phyloP scores from a whole-genome alignment of 2,113 vertebrate species.

The Toxotes jaculatrix region DNA sequence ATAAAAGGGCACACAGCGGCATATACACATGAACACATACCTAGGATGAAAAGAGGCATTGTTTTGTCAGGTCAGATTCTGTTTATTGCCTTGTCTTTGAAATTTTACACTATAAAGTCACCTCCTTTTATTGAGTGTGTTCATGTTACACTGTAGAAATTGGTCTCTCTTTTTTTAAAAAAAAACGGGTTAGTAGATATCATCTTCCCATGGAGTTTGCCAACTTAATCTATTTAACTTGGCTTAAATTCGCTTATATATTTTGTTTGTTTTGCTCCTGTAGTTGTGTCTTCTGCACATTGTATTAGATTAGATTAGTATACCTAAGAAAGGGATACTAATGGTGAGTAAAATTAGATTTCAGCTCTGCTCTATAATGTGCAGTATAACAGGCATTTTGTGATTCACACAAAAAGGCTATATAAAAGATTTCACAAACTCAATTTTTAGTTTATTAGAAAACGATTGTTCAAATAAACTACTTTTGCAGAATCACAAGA shows the following conservation, averaged over 20 bases:
- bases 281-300: background rate
- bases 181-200: background rate
- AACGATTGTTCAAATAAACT: too few relatives aligned
- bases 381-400: background rate
- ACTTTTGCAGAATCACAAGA: too few relatives aligned
- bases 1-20: conserved; percentile 18
- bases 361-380: background rate
- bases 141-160: background rate
- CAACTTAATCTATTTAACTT: background rate
- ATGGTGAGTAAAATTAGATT: background rate
- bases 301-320: too few relatives aligned
- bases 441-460: too few relatives aligned
- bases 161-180: background rate
- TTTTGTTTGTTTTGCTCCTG: background rate
- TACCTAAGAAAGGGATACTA: too few relatives aligned
- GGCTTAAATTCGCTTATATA: background rate
- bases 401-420: too few relatives aligned
- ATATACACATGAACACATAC: conserved; percentile 7
- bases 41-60: conserved; percentile 13
- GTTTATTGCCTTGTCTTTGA: conserved; percentile 14
- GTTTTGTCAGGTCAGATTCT: conserved; percentile 29
- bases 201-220: background rate
- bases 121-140: background rate
- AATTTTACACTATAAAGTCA: background rate
- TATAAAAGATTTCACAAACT: too few relatives aligned